These are phyloP conservation scores for Hippocampus mohnikei DNA, from an alignment of 2,113 vertebrate genomes.

Conservation along the genomic window DNA sequence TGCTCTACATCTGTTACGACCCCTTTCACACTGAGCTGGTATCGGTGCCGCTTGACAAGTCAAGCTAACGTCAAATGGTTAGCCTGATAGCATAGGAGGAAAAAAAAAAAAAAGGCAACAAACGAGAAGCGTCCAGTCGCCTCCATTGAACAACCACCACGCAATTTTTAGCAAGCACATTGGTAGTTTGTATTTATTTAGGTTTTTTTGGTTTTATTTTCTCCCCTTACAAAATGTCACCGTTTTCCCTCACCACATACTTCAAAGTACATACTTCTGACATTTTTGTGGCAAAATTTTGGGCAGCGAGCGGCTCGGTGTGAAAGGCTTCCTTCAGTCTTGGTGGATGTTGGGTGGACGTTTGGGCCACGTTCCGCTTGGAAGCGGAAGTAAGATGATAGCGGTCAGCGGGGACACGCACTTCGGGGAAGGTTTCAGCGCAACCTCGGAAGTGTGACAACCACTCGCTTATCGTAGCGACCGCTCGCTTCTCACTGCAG, in stretches of 20 bases:
- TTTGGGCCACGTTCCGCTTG: constrained; percentile 30
- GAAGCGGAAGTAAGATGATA: constrained; percentile 39
- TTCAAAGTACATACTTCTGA: too few relatives aligned
- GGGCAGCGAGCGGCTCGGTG: constrained; percentile 12
- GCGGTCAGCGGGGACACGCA: constrained; percentile 10
- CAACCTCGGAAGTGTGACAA: constrained; percentile 39
- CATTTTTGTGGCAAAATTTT: background rate
- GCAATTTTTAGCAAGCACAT: too few relatives aligned
- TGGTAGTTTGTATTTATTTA: too few relatives aligned
- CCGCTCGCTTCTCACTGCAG: constrained; percentile 38
- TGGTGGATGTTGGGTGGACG: constrained; percentile 41
- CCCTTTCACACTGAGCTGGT: constrained; percentile 17
- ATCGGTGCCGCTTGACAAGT: background rate
- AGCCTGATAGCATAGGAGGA: constrained; percentile 23
- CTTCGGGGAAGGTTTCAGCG: constrained; percentile 53
- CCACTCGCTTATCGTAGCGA: constrained; percentile 32
- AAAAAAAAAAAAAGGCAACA: too few relatives aligned
- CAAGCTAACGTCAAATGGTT: constrained; percentile 46
- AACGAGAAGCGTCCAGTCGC: too few relatives aligned
- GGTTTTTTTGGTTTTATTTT: too few relatives aligned
- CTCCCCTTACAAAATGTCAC: too few relatives aligned
- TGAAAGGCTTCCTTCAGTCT: constrained; percentile 26
- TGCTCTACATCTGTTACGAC: constrained; percentile 29
- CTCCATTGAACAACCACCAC: too few relatives aligned
- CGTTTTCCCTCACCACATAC: too few relatives aligned